A percentile compares a stretch with the other conserved stretches of the same genome.
These are phyloP conservation scores for Heliconius ethilla DNA, from an alignment of 2,888 invertebrate species.

Conservation along the genomic window DNA sequence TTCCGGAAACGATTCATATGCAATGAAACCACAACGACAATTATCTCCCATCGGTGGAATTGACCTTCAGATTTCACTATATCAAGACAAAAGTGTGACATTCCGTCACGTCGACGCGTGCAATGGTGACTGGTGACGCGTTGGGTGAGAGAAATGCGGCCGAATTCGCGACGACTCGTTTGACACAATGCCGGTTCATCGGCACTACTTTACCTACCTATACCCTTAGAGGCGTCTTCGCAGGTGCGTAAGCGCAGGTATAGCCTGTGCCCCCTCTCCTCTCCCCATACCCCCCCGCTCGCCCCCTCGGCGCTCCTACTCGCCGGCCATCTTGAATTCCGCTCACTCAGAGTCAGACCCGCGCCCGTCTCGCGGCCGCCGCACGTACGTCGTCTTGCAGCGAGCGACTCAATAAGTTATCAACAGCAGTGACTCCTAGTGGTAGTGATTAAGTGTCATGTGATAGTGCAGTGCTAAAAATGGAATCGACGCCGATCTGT, in stretches of 20 bases:
- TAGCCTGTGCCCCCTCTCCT: conserved; percentile 48
- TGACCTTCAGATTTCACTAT: conserved; percentile 77
- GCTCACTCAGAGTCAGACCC: conserved; percentile 79
- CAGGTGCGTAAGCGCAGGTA: conserved; percentile 77
- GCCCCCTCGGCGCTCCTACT: conserved; percentile 49
- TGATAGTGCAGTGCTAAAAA: conserved; percentile 75
- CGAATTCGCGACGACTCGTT: conserved; percentile 77
- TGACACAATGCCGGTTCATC: conserved; percentile 80
- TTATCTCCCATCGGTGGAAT: conserved; percentile 58
- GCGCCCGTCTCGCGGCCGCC: conserved; percentile 73
- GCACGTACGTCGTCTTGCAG: conserved; percentile 63
- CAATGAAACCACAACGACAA: conserved; percentile 48
- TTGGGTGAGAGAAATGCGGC: conserved; percentile 71
- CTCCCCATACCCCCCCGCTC: conserved; percentile 44
- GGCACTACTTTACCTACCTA: conserved; percentile 54
- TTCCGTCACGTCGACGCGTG: conserved; percentile 68
- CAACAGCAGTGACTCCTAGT: conserved; percentile 63
- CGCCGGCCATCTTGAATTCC: conserved; percentile 79
- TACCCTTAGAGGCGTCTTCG: conserved; percentile 63
- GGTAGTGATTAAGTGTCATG: conserved; percentile 73
- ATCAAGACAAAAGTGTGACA: conserved; percentile 65
- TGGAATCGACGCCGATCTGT: conserved; percentile 96
- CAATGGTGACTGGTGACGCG: conserved; percentile 56
- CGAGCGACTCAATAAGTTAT: conserved; percentile 53
- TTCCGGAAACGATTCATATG: conserved; percentile 10